Conservation (phyloP, 2,113 vertebrate genomes). For the Onychorhynchus coronatus region DNA sequence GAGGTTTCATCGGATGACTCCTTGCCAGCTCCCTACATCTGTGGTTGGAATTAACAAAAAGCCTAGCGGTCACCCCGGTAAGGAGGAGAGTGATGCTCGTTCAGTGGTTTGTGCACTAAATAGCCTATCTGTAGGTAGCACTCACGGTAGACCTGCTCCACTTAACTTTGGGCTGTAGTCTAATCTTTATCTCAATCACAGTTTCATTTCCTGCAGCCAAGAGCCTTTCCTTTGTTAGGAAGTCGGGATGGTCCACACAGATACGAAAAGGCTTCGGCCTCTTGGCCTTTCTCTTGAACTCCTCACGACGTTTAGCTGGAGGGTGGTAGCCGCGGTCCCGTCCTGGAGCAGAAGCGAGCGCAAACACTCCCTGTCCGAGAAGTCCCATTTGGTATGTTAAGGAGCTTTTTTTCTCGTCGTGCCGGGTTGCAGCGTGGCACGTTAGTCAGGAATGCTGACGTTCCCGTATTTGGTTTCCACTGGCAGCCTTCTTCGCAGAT, state of each 20-base stretch:
- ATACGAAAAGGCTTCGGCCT: fast-evolving
- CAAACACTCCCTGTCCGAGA: background rate
- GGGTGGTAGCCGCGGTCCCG: background rate
- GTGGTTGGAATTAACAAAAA: background rate
- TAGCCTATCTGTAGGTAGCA: background rate
- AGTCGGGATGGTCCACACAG: fast-evolving
- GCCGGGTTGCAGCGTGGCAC: background rate
- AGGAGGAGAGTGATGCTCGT: background rate
- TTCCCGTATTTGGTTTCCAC: slow-evolving; percentile 49
- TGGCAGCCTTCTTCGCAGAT: slow-evolving; percentile 17
- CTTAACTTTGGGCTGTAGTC: background rate
- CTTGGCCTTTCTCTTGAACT: background rate
- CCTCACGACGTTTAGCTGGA: fast-evolving
- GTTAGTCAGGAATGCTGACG: slow-evolving; percentile 45
- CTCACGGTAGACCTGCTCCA: background rate
- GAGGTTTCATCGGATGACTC: background rate
- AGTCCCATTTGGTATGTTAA: background rate
- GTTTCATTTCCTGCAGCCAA: slow-evolving; percentile 26
- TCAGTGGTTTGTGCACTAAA: background rate
- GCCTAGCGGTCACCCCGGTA: background rate
- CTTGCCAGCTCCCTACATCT: background rate
- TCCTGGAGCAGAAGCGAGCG: background rate
- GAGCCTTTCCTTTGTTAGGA: background rate
- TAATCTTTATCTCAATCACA: background rate
- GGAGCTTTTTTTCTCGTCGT: background rate